phyloP scores from a whole-genome alignment of 2,113 vertebrate genomes.

The Ciconia stormi region DNA sequence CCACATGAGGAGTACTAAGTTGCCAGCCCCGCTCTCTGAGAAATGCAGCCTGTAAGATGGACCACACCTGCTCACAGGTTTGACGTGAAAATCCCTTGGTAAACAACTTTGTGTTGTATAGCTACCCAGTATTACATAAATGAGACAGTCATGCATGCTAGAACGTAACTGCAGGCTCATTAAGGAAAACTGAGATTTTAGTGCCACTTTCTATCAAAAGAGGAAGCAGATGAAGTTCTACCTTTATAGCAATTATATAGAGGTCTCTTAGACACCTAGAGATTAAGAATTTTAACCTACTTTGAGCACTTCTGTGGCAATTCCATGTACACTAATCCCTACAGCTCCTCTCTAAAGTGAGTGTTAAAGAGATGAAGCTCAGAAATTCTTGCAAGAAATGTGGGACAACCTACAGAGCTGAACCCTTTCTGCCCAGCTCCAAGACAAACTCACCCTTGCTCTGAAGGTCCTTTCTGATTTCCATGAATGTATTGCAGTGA shows the following conservation, averaged over 20 bases:
- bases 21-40: neutral
- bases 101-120: neutral
- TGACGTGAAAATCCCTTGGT: neutral
- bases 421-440: neutral
- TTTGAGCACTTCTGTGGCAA: neutral
- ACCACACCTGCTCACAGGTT: neutral
- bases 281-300: neutral
- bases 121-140: neutral
- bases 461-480: neutral
- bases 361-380: neutral
- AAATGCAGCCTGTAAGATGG: neutral
- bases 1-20: accelerated
- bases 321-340: neutral
- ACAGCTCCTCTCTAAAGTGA: neutral
- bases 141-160: neutral
- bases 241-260: neutral
- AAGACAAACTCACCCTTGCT: neutral
- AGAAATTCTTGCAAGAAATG: neutral
- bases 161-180: neutral
- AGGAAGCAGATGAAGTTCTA: neutral
- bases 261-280: neutral
- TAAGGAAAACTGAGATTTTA: neutral
- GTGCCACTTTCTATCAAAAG: neutral
- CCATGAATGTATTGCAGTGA: neutral
- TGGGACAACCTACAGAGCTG: neutral